Evolutionary conservation across 2,888 invertebrate species (phyloP).

Genomic region (Anarsia innoxiella): DNA sequence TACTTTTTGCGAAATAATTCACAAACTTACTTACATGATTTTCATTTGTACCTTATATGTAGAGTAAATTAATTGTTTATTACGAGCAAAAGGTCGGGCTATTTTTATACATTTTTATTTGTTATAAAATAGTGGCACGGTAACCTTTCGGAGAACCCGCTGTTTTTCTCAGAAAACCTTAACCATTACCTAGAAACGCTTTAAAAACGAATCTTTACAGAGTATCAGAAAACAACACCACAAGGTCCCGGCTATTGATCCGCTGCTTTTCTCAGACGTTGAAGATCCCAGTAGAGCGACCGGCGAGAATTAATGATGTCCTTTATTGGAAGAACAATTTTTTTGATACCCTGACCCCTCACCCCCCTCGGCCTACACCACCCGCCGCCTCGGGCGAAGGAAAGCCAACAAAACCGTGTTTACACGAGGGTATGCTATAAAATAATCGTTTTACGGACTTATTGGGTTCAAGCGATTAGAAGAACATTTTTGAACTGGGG

Average conservation of each 20-base stretch:
- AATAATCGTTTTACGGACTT: conserved; percentile 53
- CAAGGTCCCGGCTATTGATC: conserved; percentile 62
- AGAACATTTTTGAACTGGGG: neutral
- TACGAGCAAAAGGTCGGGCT: no score
- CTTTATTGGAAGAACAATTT: conserved; percentile 82
- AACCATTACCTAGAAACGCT: no score
- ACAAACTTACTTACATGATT: no score
- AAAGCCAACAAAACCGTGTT: conserved; percentile 61
- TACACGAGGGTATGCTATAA: conserved; percentile 58
- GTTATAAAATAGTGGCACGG: no score
- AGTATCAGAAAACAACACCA: no score
- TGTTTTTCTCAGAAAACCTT: no score
- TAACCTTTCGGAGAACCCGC: no score
- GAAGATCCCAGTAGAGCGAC: conserved; percentile 47
- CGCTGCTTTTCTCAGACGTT: conserved; percentile 53
- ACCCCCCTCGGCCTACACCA: conserved; percentile 21
- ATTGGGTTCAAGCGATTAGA: conserved; percentile 43
- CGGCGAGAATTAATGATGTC: conserved; percentile 80
- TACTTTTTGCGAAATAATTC: no score
- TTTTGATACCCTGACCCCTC: conserved; percentile 73
- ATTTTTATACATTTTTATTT: no score
- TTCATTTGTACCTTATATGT: no score
- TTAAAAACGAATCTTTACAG: no score
- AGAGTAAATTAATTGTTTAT: no score
- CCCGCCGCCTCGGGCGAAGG: conserved; percentile 34